A percentile compares a stretch with the other conserved stretches of the same genome.
These are phyloP conservation scores for Apogon talboti DNA, from an alignment of 2,797 vertebrate species.

Conservation along the genomic window DNA sequence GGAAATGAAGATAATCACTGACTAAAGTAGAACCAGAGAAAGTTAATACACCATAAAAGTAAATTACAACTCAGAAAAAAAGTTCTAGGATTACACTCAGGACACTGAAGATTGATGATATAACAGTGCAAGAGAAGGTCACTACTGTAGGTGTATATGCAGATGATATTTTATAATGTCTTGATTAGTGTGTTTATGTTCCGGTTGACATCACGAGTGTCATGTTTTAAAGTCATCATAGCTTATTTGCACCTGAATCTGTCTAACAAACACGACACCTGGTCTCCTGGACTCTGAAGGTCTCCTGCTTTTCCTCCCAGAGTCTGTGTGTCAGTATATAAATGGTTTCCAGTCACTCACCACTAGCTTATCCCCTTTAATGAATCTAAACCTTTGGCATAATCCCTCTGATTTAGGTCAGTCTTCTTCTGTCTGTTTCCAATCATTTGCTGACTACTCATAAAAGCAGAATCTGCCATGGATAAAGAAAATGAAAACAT, in stretches of 20 bases:
- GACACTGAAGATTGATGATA: conserved; percentile 6
- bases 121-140: not conserved
- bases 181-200: conserved; percentile 15
- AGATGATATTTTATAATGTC: conserved; percentile 11
- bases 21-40: conserved; percentile 36
- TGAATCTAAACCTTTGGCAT: conserved; percentile 58
- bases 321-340: conserved; percentile 28
- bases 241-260: conserved; percentile 18
- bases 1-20: conserved; percentile 20
- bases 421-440: conserved; percentile 70
- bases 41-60: conserved; percentile 19
- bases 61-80: conserved; percentile 19
- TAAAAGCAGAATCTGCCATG: conserved; percentile 58
- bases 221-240: conserved; percentile 21
- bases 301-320: conserved; percentile 26
- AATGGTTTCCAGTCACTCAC: conserved; percentile 58
- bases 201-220: not conserved
- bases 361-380: conserved; percentile 47
- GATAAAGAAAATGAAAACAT: conserved; percentile 59
- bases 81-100: conserved; percentile 12
- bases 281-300: conserved; percentile 9
- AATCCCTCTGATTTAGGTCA: conserved; percentile 53
- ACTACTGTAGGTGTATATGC: conserved; percentile 3
- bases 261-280: conserved; percentile 25
- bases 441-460: conserved; percentile 66